Percentiles rank a stretch among this genome's conserved stretches.
phyloP scores from a whole-genome alignment of 2,113 vertebrate species.

The Rhinogobius similis region DNA sequence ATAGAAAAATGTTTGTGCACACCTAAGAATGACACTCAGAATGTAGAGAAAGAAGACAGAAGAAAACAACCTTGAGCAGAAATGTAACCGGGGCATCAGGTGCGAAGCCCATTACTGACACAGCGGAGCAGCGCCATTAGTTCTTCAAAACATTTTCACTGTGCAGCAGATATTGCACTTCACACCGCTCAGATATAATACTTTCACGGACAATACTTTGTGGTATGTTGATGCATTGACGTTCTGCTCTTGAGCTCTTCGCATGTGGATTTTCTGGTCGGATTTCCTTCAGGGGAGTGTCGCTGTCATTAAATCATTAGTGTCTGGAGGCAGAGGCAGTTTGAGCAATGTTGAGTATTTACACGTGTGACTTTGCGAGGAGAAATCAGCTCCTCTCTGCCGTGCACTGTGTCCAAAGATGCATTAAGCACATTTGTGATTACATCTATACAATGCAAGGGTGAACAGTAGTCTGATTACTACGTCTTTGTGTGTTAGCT shows the following conservation, averaged over 20 bases:
- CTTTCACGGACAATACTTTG: background rate
- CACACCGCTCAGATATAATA: background rate
- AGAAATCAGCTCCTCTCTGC: background rate
- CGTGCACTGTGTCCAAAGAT: background rate
- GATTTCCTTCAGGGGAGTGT: constrained; percentile 2
- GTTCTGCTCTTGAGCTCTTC: background rate
- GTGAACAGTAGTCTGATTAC: too few relatives aligned
- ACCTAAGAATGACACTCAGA: background rate
- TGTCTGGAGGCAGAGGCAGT: constrained; percentile 14
- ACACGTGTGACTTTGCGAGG: background rate
- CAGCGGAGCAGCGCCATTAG: constrained; percentile 3
- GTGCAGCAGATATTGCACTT: background rate
- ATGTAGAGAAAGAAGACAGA: background rate
- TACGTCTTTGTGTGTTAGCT: too few relatives aligned
- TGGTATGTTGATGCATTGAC: background rate
- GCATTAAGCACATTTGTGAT: background rate
- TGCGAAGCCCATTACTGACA: background rate
- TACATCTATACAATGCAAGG: background rate
- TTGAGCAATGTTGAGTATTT: constrained; percentile 6
- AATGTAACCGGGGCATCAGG: constrained; percentile 22
- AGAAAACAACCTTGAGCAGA: constrained; percentile 7
- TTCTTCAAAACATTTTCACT: constrained; percentile 5
- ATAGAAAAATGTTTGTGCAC: background rate
- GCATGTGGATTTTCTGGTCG: constrained; percentile 14
- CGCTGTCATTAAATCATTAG: constrained; percentile 9